phyloP scores from a whole-genome alignment of 2,113 vertebrate genomes.

The Coptodon rendalli region DNA sequence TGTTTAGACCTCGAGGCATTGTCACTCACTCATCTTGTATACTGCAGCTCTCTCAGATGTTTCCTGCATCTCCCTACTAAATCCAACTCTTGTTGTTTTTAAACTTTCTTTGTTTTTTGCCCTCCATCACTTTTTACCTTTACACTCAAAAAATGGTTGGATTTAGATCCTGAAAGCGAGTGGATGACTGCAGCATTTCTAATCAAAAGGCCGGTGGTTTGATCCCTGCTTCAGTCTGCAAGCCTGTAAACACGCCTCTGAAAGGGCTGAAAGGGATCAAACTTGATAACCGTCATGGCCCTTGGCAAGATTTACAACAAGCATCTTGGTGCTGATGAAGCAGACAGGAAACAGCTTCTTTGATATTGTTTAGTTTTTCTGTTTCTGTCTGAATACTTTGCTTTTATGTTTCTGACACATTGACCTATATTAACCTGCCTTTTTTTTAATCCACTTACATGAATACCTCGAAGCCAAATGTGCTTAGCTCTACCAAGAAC shows the following conservation, averaged over 20 bases:
- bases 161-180: background rate
- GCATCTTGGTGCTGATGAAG: background rate
- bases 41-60: background rate
- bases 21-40: background rate
- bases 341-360: background rate
- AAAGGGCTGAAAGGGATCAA: background rate
- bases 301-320: background rate
- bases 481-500: background rate
- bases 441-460: background rate
- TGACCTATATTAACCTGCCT: slow-evolving; percentile 12
- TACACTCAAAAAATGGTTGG: background rate
- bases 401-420: background rate
- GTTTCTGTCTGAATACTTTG: background rate
- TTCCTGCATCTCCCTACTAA: background rate
- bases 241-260: background rate
- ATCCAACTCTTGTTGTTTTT: background rate
- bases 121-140: background rate
- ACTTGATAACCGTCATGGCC: background rate
- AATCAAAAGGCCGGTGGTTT: background rate
- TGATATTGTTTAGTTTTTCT: background rate
- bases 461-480: background rate
- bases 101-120: rapidly evolving
- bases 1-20: background rate
- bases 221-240: background rate
- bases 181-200: background rate